phyloP scores from a whole-genome alignment of 1,140 invertebrate species.

The Nasonia vitripennis region DNA sequence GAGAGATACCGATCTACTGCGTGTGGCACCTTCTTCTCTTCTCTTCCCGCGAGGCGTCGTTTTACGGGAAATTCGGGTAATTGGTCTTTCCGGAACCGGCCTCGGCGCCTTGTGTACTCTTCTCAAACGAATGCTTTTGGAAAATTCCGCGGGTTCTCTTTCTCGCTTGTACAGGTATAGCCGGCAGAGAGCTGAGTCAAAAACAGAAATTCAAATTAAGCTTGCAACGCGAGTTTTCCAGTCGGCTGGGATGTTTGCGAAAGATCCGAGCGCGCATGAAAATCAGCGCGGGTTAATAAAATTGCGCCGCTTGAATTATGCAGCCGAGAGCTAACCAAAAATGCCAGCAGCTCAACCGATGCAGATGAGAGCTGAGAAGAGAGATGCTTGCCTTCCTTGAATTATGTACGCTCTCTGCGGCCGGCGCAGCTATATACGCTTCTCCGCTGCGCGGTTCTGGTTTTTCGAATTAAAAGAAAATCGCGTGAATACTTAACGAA shows the following conservation, averaged over 20 bases:
- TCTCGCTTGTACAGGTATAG: no score
- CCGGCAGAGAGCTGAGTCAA: neutral
- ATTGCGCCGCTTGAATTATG: constrained; percentile 36
- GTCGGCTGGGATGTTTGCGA: neutral
- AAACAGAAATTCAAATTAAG: constrained; percentile 2
- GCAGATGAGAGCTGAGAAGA: constrained; percentile 42
- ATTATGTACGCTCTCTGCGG: neutral
- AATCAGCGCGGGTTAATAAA: constrained; percentile 30
- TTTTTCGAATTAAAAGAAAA: neutral
- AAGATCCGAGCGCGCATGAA: constrained; percentile 28
- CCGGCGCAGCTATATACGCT: neutral
- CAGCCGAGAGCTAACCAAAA: neutral
- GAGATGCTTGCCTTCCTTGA: neutral
- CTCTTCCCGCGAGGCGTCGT: neutral
- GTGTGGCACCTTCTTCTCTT: constrained; percentile 22
- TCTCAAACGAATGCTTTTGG: no score
- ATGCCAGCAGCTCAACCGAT: constrained; percentile 33
- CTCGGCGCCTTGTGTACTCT: no score
- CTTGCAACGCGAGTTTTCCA: neutral
- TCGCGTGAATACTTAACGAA: neutral
- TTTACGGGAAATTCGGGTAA: neutral
- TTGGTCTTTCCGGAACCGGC: neutral
- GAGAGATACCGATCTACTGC: constrained; percentile 29
- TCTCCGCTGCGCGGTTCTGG: neutral
- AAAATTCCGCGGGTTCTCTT: no score